A percentile compares a stretch with the other conserved stretches of the same genome.
Evolutionary conservation across 64 coral and sea anemone genomes (phyloP).

Genomic region (Exaiptasia diaphana): DNA sequence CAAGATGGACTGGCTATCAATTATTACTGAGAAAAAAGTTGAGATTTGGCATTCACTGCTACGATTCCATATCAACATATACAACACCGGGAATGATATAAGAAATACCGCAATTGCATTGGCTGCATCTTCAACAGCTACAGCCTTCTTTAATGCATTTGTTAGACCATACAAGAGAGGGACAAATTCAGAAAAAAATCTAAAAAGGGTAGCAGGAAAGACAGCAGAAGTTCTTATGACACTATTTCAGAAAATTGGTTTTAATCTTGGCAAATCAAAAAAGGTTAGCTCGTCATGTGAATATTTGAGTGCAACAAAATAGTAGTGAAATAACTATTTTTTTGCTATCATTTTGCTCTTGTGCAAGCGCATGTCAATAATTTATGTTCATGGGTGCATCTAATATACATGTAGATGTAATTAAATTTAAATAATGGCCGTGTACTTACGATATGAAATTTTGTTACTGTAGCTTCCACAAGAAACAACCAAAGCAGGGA

Average conservation of each 20-base stretch:
- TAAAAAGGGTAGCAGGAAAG: slow-evolving; percentile 34
- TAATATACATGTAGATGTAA: background rate
- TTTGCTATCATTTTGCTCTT: background rate
- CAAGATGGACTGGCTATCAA: slow-evolving; percentile 31
- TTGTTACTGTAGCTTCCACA: slow-evolving; percentile 18
- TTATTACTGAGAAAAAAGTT: slow-evolving; percentile 64
- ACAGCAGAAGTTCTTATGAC: slow-evolving; percentile 31
- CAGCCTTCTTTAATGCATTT: slow-evolving; percentile 28
- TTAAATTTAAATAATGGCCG: background rate
- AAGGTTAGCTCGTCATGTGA: background rate
- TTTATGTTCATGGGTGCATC: background rate
- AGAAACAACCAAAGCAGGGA: slow-evolving; percentile 11
- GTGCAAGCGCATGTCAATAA: too few relatives aligned
- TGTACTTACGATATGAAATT: background rate
- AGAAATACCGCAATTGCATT: slow-evolving; percentile 48
- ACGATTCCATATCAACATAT: slow-evolving; percentile 9
- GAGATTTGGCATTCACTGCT: slow-evolving; percentile 74
- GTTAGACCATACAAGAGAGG: slow-evolving; percentile 41
- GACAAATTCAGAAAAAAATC: slow-evolving; percentile 31
- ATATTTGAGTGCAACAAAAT: background rate
- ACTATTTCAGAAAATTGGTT: slow-evolving; percentile 28
- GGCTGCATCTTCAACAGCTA: slow-evolving; percentile 36
- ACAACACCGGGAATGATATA: slow-evolving; percentile 54
- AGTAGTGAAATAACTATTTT: background rate
- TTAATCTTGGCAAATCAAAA: slow-evolving; percentile 62